These are phyloP conservation scores for Drosophila sp. DNA, from an alignment of 1,140 invertebrate species.

Conservation along the genomic window DNA sequence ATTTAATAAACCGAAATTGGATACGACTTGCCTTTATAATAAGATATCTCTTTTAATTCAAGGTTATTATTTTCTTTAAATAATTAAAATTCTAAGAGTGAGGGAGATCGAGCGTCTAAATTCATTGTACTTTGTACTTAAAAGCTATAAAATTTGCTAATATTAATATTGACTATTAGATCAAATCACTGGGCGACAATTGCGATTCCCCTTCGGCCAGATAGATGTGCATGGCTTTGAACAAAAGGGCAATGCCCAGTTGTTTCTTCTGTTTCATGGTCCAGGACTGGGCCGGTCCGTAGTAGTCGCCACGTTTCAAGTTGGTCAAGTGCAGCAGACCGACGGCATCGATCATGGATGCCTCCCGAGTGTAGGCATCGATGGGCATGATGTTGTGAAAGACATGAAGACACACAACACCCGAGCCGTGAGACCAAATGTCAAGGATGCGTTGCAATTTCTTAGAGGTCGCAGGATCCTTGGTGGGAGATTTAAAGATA, in stretches of 20 bases:
- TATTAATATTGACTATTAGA: slow-evolving; percentile 60
- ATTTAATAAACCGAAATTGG: too few species aligned
- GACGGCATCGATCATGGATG: slow-evolving; percentile 95
- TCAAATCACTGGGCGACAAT: slow-evolving; percentile 87
- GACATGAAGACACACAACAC: slow-evolving; percentile 95
- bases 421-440: slow-evolving; percentile 92
- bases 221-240: slow-evolving; percentile 93
- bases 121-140: slow-evolving; percentile 14
- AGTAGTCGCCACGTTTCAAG: slow-evolving; percentile 91
- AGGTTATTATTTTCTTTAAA: neutral
- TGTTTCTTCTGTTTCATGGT: slow-evolving; percentile 87
- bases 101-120: neutral
- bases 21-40: too few species aligned
- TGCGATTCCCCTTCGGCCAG: slow-evolving; percentile 94
- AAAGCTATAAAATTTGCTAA: neutral
- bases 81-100: neutral
- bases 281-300: slow-evolving; percentile 91
- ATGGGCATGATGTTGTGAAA: slow-evolving; percentile 96
- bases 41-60: too few species aligned
- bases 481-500: slow-evolving; percentile 64
- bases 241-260: slow-evolving; percentile 92
- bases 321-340: slow-evolving; percentile 92
- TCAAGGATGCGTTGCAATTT: slow-evolving; percentile 93
- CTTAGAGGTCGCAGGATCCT: slow-evolving; percentile 50
- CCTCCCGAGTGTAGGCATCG: slow-evolving; percentile 96